phyloP scores from a whole-genome alignment of 1,140 invertebrate genomes.

The Diorhabda sublineata region DNA sequence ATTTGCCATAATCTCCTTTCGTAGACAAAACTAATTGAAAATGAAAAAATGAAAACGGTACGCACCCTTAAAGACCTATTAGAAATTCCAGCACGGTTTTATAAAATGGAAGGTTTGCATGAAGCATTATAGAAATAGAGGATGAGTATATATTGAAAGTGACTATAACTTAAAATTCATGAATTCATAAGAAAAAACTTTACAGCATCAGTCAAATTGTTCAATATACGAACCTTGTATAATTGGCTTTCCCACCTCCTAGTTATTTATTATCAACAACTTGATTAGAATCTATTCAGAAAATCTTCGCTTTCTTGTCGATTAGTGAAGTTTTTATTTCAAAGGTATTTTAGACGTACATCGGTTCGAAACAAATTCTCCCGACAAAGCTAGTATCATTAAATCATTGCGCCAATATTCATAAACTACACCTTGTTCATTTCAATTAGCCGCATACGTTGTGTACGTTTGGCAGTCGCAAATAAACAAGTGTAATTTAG shows the following conservation, averaged over 20 bases:
- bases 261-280: too few relatives aligned
- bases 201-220: slow-evolving; percentile 12
- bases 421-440: slow-evolving; percentile 2
- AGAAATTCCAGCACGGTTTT: slow-evolving; percentile 1
- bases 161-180: slow-evolving; percentile 1
- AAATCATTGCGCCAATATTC: neutral
- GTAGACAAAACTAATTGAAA: too few relatives aligned
- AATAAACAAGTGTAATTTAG: neutral
- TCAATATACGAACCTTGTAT: slow-evolving; percentile 10
- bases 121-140: slow-evolving; percentile 8
- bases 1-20: too few relatives aligned
- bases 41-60: neutral
- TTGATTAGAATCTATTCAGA: too few relatives aligned
- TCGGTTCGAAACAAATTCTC: neutral
- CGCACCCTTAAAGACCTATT: neutral
- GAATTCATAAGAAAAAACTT: slow-evolving; percentile 11
- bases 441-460: neutral
- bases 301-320: too few relatives aligned
- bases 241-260: too few relatives aligned
- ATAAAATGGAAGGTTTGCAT: slow-evolving; percentile 5
- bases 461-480: neutral
- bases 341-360: neutral
- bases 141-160: slow-evolving; percentile 15
- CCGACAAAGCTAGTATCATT: slow-evolving; percentile 1
- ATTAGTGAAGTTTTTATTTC: too few relatives aligned